These are phyloP conservation scores for Tenebrosternarchus preto DNA, from an alignment of 2,113 vertebrate species.

Conservation along the genomic window DNA sequence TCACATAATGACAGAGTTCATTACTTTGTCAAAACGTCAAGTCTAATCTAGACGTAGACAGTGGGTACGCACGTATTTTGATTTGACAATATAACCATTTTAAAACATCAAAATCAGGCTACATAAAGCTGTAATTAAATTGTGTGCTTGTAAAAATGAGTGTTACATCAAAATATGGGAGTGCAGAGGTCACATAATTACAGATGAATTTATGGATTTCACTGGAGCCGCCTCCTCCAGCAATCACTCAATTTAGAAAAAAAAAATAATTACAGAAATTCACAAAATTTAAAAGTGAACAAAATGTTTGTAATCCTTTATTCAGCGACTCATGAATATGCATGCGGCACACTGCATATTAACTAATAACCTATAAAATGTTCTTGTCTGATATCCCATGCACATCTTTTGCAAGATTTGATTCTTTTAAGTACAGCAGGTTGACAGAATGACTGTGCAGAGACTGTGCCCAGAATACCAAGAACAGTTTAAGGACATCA, in stretches of 20 bases:
- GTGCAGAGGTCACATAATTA: background rate
- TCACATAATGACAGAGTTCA: background rate
- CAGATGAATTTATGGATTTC: background rate
- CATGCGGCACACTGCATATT: conserved; percentile 19
- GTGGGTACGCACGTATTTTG: background rate
- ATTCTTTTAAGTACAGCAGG: conserved; percentile 4
- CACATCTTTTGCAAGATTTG: background rate
- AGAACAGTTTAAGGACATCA: background rate
- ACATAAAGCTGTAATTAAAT: background rate
- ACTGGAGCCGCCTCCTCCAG: background rate
- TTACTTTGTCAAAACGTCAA: background rate
- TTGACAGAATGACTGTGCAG: conserved; percentile 5
- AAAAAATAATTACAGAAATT: background rate
- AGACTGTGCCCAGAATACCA: background rate
- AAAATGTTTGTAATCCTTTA: conserved; percentile 34
- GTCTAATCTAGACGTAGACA: background rate
- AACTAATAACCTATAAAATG: conserved; percentile 33
- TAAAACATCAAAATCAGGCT: background rate
- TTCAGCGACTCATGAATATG: conserved; percentile 32
- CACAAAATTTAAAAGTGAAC: conserved; percentile 12
- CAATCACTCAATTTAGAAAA: background rate
- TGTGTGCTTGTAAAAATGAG: background rate
- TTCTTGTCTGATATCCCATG: background rate
- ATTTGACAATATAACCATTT: background rate
- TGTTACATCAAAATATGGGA: background rate